Conservation (phyloP, 1,140 invertebrate species). For the Bombus fervidus region DNA sequence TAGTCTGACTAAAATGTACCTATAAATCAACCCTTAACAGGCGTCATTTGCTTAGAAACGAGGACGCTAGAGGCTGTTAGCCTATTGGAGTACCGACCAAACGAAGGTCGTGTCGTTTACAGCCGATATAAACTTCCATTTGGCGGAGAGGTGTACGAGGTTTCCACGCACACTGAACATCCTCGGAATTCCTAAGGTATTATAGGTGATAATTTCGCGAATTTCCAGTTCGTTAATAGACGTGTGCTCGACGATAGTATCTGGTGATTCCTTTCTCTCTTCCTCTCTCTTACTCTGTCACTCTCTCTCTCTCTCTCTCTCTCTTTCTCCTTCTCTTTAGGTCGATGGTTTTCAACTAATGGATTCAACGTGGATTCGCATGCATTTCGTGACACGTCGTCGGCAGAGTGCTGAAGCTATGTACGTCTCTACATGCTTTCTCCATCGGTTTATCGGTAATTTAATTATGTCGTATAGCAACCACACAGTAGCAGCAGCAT, state of each 20-base stretch:
- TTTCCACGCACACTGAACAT: neutral
- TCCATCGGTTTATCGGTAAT: conserved; percentile 57
- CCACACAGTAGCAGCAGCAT: conserved; percentile 27
- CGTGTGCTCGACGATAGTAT: too few species aligned
- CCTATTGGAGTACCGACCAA: neutral
- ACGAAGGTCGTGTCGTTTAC: conserved; percentile 29
- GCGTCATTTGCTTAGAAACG: conserved; percentile 32
- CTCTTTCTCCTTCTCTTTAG: neutral
- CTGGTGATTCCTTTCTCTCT: too few species aligned
- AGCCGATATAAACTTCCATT: conserved; percentile 2
- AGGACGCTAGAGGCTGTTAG: neutral
- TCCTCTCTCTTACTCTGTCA: too few species aligned
- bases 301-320: neutral
- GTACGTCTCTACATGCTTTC: conserved; percentile 41
- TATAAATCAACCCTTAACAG: conserved; percentile 38
- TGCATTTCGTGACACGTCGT: conserved; percentile 19
- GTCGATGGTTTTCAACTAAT: conserved; percentile 7
- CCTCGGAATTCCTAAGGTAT: neutral
- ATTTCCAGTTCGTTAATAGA: neutral
- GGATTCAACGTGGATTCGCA: conserved; percentile 3
- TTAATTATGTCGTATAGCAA: conserved; percentile 51
- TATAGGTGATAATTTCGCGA: neutral
- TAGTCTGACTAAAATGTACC: conserved; percentile 2
- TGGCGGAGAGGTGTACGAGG: neutral
- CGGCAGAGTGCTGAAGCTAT: neutral